Percentiles rank a stretch among this genome's conserved stretches.
phyloP scores from a whole-genome alignment of 2,888 invertebrate genomes.

The Diaperis boleti region DNA sequence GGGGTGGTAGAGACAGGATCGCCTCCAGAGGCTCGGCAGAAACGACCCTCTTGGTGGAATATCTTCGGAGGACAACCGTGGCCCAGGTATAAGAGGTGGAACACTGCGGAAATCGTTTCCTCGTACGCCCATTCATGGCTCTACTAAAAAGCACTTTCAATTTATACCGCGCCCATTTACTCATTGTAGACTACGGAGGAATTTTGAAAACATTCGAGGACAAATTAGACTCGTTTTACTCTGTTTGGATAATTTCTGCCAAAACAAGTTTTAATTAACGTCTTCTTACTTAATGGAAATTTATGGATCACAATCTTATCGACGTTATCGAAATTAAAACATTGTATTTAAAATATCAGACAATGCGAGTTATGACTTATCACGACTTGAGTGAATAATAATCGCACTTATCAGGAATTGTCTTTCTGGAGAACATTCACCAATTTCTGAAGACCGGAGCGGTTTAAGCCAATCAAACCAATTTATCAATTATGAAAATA shows the following conservation, averaged over 20 bases:
- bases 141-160: constrained; percentile 6
- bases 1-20: constrained; percentile 59
- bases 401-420: background rate
- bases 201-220: constrained; percentile 3
- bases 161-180: constrained; percentile 19
- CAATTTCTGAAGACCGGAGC: too few species aligned
- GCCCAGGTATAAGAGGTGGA: constrained; percentile 70
- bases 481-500: too few species aligned
- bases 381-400: background rate
- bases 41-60: constrained; percentile 91
- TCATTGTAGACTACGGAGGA: background rate
- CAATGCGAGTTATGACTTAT: constrained; percentile 1
- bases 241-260: background rate
- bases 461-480: too few species aligned
- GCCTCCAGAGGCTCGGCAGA: constrained; percentile 72
- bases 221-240: constrained; percentile 5
- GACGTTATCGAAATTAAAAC: background rate
- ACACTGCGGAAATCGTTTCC: constrained; percentile 6
- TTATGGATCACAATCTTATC: constrained; percentile 21
- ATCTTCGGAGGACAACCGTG: constrained; percentile 85
- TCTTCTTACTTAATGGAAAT: constrained; percentile 13
- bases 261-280: constrained; percentile 22
- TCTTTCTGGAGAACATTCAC: too few species aligned
- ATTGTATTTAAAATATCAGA: constrained; percentile 8
- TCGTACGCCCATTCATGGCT: constrained; percentile 21